These are phyloP conservation scores for Scatophagus argus DNA, from an alignment of 2,113 vertebrate genomes.

Conservation along the genomic window DNA sequence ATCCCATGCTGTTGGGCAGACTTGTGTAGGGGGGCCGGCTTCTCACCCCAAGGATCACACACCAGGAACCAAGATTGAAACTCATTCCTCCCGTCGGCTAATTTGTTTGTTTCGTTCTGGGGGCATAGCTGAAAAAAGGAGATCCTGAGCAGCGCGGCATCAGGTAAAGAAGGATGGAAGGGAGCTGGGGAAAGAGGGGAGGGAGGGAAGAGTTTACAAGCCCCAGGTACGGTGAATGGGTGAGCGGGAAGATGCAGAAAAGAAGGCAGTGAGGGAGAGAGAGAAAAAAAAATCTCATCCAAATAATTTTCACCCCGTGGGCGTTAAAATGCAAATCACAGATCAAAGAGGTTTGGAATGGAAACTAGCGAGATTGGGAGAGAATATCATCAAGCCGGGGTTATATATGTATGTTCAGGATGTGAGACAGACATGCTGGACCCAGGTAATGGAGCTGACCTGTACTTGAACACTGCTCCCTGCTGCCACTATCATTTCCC, in stretches of 20 bases:
- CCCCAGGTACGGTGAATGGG: slow-evolving; percentile 77
- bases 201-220: slow-evolving; percentile 72
- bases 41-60: slow-evolving; percentile 50
- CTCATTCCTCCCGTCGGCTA: slow-evolving; percentile 38
- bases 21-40: slow-evolving; percentile 3
- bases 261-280: slow-evolving; percentile 70
- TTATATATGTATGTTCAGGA: slow-evolving; percentile 80
- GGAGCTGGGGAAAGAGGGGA: slow-evolving; percentile 38
- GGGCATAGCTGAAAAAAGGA: slow-evolving; percentile 69
- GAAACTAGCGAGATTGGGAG: slow-evolving; percentile 81
- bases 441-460: slow-evolving; percentile 78
- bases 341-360: slow-evolving; percentile 86
- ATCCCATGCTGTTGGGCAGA: neutral
- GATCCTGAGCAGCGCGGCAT: slow-evolving; percentile 47
- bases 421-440: slow-evolving; percentile 75
- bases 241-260: slow-evolving; percentile 78
- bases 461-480: slow-evolving; percentile 73
- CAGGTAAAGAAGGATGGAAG: slow-evolving; percentile 38
- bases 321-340: slow-evolving; percentile 86
- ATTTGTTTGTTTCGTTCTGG: slow-evolving; percentile 80
- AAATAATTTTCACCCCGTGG: slow-evolving; percentile 86
- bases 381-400: slow-evolving; percentile 83
- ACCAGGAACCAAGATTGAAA: slow-evolving; percentile 49
- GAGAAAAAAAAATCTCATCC: slow-evolving; percentile 82
- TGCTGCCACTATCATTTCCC: slow-evolving; percentile 65